Percentiles rank a stretch among this genome's conserved stretches.
phyloP scores from a whole-genome alignment of 1,140 invertebrate genomes.

The Thaumatotibia leucotreta region DNA sequence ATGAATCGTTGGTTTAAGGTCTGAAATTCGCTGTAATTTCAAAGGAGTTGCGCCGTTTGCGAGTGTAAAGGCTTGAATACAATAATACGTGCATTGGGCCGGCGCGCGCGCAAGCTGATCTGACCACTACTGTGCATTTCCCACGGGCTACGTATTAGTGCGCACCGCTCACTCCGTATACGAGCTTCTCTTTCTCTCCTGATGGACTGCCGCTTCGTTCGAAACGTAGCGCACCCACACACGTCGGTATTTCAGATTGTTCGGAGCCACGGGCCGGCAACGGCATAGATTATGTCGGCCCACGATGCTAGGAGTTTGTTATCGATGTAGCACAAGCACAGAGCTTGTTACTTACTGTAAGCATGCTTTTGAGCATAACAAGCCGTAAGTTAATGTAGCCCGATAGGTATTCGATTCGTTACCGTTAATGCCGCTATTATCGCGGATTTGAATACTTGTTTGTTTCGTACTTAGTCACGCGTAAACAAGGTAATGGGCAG shows the following conservation, averaged over 20 bases:
- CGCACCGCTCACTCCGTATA: conserved; percentile 42
- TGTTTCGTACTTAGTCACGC: background rate
- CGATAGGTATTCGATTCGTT: conserved; percentile 12
- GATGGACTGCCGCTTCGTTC: conserved; percentile 70
- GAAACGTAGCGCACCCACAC: conserved; percentile 73
- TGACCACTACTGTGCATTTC: conserved; percentile 78
- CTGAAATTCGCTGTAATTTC: conserved; percentile 17
- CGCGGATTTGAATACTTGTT: conserved; percentile 6
- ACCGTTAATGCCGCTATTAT: conserved; percentile 4
- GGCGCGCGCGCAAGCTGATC: conserved; percentile 71
- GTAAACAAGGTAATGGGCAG: conserved; percentile 6
- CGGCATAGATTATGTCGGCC: conserved; percentile 69
- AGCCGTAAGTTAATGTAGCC: conserved; percentile 17
- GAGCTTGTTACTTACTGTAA: conserved; percentile 24
- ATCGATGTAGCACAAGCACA: conserved; percentile 37
- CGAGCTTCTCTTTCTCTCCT: conserved; percentile 46
- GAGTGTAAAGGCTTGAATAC: conserved; percentile 50
- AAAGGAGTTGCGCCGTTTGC: conserved; percentile 49
- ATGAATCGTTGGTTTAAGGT: conserved; percentile 35
- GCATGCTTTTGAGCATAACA: conserved; percentile 19
- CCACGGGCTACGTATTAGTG: conserved; percentile 65
- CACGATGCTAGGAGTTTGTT: conserved; percentile 46
- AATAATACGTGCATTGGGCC: conserved; percentile 72
- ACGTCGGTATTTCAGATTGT: conserved; percentile 73
- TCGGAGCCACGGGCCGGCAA: conserved; percentile 56